Conservation (phyloP, 2,797 vertebrate species). For the Notoglanidium macrostoma region DNA sequence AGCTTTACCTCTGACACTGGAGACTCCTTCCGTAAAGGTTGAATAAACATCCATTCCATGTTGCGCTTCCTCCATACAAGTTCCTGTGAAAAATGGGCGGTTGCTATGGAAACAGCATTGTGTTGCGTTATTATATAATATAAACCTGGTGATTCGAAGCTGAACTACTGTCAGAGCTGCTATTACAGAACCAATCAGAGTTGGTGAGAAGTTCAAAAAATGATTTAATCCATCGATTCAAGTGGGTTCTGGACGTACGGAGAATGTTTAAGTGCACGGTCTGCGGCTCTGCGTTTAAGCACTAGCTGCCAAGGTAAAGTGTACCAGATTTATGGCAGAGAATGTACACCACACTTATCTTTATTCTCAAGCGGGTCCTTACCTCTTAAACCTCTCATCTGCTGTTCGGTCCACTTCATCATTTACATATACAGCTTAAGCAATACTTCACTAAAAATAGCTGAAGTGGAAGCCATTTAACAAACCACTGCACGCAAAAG, state of each 20-base stretch:
- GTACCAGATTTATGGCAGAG: background rate
- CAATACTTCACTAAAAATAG: background rate
- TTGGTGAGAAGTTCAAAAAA: background rate
- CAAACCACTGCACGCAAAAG: background rate
- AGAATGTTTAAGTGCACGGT: background rate
- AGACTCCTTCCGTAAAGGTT: background rate
- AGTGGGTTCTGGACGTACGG: background rate
- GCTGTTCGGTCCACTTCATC: background rate
- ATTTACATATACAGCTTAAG: background rate
- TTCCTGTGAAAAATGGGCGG: background rate
- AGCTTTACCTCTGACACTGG: too few species aligned
- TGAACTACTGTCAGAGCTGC: background rate
- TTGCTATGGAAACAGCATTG: background rate
- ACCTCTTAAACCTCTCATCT: background rate
- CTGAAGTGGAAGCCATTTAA: background rate
- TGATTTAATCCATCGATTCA: background rate
- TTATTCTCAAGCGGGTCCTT: background rate
- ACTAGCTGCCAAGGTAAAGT: background rate
- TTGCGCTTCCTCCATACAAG: background rate
- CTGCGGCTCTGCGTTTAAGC: background rate
- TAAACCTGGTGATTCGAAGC: background rate
- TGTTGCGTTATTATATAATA: background rate
- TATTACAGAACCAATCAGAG: background rate
- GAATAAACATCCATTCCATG: background rate
- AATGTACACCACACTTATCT: background rate